Percentiles rank a stretch among this genome's conserved stretches.
phyloP scores from a whole-genome alignment of 35 echinoderm and acorn worm species.

The Strongylocentrotus purpuratus region DNA sequence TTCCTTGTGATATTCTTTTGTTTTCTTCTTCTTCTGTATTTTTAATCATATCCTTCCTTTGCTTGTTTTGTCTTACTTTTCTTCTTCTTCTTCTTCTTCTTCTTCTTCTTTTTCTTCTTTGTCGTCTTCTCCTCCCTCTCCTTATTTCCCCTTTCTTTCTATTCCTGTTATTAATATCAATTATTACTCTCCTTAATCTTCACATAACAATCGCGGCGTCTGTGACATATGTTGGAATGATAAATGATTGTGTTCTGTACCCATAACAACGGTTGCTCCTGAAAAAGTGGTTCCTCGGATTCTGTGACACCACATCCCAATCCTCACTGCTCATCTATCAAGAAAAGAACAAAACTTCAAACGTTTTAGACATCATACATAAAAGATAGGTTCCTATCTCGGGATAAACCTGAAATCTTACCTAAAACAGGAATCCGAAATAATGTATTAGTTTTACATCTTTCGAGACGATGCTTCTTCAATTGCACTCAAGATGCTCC shows the following conservation, averaged over 20 bases:
- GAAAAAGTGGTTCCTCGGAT: background rate
- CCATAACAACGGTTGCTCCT: background rate
- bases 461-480: too few relatives aligned
- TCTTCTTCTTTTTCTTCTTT: too few relatives aligned
- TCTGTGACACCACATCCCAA: background rate
- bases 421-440: background rate
- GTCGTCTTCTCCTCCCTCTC: background rate
- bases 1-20: too few relatives aligned
- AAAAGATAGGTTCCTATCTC: background rate
- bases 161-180: background rate
- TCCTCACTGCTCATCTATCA: background rate
- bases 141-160: background rate
- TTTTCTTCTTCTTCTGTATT: too few relatives aligned
- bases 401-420: background rate
- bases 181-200: background rate
- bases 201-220: background rate
- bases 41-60: too few relatives aligned
- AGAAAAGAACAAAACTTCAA: background rate
- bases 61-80: too few relatives aligned
- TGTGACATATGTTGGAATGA: background rate
- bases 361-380: background rate
- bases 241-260: background rate
- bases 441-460: background rate
- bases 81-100: too few relatives aligned
- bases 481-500: too few relatives aligned